Conservation (phyloP, 1,140 invertebrate species). For the Archegozetes longisetosus region DNA sequence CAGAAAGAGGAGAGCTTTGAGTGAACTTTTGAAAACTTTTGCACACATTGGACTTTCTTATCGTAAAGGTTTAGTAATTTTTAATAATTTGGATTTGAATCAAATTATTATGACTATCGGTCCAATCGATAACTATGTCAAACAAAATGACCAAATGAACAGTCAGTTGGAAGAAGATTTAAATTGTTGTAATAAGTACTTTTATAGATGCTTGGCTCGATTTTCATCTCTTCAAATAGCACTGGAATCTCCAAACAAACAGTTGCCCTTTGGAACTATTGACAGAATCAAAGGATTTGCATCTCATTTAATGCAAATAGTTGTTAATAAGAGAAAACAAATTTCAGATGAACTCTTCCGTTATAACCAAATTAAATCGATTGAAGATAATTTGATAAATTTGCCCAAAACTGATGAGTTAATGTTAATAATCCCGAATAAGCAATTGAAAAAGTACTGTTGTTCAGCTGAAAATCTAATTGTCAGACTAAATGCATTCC, state of each 20-base stretch:
- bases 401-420: background rate
- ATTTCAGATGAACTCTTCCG: background rate
- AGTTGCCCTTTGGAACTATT: slow-evolving; percentile 58
- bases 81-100: slow-evolving; percentile 6
- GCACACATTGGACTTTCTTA: slow-evolving; percentile 48
- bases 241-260: slow-evolving; percentile 47
- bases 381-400: background rate
- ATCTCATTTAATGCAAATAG: slow-evolving; percentile 38
- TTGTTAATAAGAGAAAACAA: slow-evolving; percentile 17
- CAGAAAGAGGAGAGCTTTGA: slow-evolving; percentile 60
- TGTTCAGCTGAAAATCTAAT: background rate
- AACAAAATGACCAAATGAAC: slow-evolving; percentile 16
- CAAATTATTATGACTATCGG: slow-evolving; percentile 5
- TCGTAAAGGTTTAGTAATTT: slow-evolving; percentile 40
- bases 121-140: slow-evolving; percentile 32
- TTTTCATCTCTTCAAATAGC: slow-evolving; percentile 45
- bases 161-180: background rate
- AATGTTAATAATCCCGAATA: background rate
- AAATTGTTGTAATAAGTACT: slow-evolving; percentile 36
- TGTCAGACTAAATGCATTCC: background rate
- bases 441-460: background rate
- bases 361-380: background rate
- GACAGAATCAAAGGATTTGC: slow-evolving; percentile 68
- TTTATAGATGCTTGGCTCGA: slow-evolving; percentile 49
- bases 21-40: slow-evolving; percentile 64